Evolutionary conservation across 2,797 vertebrate genomes (phyloP).

Genomic region (Myotis pilosus): DNA sequence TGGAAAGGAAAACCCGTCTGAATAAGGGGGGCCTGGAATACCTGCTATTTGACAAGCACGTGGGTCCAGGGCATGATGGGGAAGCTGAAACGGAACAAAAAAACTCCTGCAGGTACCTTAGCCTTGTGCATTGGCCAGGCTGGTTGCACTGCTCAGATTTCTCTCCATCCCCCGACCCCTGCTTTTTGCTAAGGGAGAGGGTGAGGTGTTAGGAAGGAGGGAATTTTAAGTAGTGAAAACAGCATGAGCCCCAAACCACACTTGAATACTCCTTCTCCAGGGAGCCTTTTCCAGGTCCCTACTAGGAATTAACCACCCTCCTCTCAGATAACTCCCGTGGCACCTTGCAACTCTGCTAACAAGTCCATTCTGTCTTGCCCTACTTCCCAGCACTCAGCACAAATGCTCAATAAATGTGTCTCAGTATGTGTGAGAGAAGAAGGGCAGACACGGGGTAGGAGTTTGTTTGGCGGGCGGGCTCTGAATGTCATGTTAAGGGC

Average conservation of each 20-base stretch:
- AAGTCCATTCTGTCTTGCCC: not conserved
- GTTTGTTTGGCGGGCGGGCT: not conserved
- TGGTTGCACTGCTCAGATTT: not conserved
- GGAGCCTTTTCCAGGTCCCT: not conserved
- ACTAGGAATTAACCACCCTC: not conserved
- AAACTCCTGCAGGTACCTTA: rapidly evolving
- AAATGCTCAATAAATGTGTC: not conserved
- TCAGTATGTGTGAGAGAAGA: not conserved
- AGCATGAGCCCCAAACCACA: rapidly evolving
- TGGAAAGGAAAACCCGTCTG: not conserved
- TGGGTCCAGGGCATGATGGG: not conserved
- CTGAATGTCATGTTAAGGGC: not conserved
- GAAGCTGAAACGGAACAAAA: not conserved
- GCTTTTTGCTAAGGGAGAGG: not conserved
- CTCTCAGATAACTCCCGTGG: rapidly evolving
- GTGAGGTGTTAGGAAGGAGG: not conserved
- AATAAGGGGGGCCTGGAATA: not conserved
- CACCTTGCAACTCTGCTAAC: not conserved
- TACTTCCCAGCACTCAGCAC: not conserved
- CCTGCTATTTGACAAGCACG: not conserved
- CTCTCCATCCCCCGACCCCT: not conserved
- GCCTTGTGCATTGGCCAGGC: not conserved
- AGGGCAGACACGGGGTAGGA: too few species aligned
- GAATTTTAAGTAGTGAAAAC: not conserved
- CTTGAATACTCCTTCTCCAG: not conserved